These are phyloP conservation scores for Ailuropoda melanoleuca DNA, from an alignment of 2,113 vertebrate genomes.

Conservation along the genomic window DNA sequence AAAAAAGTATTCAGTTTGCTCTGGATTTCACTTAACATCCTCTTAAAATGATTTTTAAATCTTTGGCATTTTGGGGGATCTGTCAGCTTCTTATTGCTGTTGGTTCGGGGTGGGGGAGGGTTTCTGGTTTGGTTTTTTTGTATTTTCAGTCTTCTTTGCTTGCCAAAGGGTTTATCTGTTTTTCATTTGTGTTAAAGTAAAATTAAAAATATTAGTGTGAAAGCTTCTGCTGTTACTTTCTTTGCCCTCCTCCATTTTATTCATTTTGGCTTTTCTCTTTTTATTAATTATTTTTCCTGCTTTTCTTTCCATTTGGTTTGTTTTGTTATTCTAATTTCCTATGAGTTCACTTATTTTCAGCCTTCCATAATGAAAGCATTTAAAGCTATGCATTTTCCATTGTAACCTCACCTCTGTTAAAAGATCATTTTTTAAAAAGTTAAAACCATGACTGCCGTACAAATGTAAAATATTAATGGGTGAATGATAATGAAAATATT, in stretches of 20 bases:
- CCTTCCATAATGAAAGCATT: not conserved
- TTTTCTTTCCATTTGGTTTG: not conserved
- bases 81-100: not conserved
- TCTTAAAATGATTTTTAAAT: conserved; percentile 5
- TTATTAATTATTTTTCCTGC: not conserved
- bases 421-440: not conserved
- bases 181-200: not conserved
- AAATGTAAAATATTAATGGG: not conserved
- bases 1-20: not conserved
- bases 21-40: not conserved
- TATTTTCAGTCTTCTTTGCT: not conserved
- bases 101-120: not conserved
- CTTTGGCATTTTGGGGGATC: not conserved
- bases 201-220: not conserved
- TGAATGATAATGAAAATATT: not conserved
- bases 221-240: not conserved
- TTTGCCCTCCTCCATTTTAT: not conserved
- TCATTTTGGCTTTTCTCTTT: not conserved
- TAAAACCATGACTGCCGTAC: not conserved
- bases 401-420: not conserved
- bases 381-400: not conserved
- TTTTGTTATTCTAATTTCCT: not conserved
- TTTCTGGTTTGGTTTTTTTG: not conserved
- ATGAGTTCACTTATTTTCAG: not conserved
- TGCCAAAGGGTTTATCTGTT: not conserved